Evolutionary conservation across 2,113 vertebrate genomes (phyloP).

Genomic region (Paradoxurus hermaphroditus): DNA sequence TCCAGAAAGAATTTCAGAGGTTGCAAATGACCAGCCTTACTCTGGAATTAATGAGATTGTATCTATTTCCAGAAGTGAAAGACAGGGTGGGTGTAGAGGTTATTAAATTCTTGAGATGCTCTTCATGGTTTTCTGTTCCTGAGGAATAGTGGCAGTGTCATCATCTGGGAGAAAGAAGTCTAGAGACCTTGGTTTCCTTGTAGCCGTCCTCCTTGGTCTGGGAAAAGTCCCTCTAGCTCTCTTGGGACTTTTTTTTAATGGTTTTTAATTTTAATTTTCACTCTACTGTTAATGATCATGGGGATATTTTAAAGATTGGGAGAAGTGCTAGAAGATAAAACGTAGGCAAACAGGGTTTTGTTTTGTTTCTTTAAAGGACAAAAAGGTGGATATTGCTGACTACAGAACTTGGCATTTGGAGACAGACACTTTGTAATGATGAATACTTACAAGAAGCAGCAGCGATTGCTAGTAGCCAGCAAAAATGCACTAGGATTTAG

Average conservation of each 20-base stretch:
- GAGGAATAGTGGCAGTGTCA: background rate
- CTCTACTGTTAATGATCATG: background rate
- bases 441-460: background rate
- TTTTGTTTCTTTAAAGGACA: background rate
- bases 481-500: background rate
- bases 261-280: background rate
- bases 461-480: background rate
- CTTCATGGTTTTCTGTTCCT: background rate
- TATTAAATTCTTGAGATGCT: background rate
- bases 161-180: background rate
- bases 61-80: background rate
- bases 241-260: background rate
- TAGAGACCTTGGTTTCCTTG: background rate
- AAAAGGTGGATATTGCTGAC: background rate
- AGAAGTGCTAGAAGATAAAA: background rate
- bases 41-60: background rate
- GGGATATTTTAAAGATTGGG: background rate
- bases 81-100: background rate
- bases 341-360: background rate
- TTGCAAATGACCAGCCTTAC: background rate
- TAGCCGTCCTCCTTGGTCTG: background rate
- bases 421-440: background rate
- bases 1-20: background rate
- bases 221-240: background rate
- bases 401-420: background rate